Conservation (phyloP, 2,113 vertebrate species). For the Fregata magnificens region DNA sequence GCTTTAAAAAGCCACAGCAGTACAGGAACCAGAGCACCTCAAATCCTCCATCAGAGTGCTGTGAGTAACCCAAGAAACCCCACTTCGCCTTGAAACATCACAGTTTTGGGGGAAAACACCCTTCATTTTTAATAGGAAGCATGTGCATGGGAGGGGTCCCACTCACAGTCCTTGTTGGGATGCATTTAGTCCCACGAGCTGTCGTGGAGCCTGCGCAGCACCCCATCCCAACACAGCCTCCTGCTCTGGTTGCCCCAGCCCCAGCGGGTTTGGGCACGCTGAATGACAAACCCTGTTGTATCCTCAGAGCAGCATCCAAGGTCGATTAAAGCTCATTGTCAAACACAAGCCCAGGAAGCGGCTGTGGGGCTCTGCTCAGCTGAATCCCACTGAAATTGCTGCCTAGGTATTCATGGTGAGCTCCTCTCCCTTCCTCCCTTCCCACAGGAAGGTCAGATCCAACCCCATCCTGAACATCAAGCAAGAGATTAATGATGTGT, state of each 20-base stretch:
- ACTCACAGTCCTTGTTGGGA: fast-evolving
- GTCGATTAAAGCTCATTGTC: neutral
- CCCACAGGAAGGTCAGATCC: neutral
- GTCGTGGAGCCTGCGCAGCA: neutral
- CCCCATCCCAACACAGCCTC: neutral
- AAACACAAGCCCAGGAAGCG: neutral
- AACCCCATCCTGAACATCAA: neutral
- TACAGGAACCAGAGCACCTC: neutral
- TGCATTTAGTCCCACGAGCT: neutral
- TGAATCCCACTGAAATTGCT: neutral
- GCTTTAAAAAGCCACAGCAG: neutral
- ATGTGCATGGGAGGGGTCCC: neutral
- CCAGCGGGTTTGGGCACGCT: neutral
- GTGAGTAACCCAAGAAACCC: neutral
- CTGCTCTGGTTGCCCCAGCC: neutral
- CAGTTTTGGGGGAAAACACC: neutral
- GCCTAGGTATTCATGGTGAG: neutral
- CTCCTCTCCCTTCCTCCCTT: neutral
- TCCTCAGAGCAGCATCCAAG: neutral
- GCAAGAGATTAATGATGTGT: neutral
- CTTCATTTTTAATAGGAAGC: fast-evolving
- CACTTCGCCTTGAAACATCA: neutral
- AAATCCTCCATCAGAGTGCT: neutral
- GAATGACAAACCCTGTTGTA: neutral
- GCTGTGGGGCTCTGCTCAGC: neutral